phyloP scores from a whole-genome alignment of 2,797 vertebrate genomes.

The Anableps anableps region DNA sequence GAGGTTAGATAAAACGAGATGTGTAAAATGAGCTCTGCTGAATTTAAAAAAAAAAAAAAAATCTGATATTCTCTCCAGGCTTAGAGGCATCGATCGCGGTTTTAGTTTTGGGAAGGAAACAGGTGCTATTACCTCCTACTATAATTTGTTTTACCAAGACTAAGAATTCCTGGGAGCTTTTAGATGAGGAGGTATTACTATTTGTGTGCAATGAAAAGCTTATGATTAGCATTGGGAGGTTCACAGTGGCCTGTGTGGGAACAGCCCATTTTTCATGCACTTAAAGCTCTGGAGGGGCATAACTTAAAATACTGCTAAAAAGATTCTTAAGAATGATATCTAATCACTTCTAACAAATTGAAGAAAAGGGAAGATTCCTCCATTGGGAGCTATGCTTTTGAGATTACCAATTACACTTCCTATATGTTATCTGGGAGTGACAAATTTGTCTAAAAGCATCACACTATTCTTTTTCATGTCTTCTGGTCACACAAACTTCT shows the following conservation, averaged over 20 bases:
- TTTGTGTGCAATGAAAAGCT: conserved; percentile 48
- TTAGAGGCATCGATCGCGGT: conserved; percentile 27
- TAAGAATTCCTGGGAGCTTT: conserved; percentile 37
- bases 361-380: conserved; percentile 30
- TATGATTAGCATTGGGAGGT: conserved; percentile 62
- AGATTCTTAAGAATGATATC: conserved; percentile 56
- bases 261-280: conserved; percentile 60
- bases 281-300: conserved; percentile 60
- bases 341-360: conserved; percentile 64
- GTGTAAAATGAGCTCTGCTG: conserved; percentile 32
- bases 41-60: conserved; percentile 33
- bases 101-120: conserved; percentile 52
- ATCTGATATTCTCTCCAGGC: conserved; percentile 33
- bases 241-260: conserved; percentile 37
- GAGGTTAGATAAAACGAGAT: conserved; percentile 26
- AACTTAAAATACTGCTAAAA: conserved; percentile 56
- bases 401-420: conserved; percentile 51
- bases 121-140: conserved; percentile 59
- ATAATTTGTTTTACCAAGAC: conserved; percentile 34
- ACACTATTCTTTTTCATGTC: conserved; percentile 6
- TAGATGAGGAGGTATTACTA: conserved; percentile 48
- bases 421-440: conserved; percentile 23
- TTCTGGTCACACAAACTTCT: conserved; percentile 5
- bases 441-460: conserved; percentile 28
- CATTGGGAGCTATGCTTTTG: conserved; percentile 13